Evolutionary conservation across 2,113 vertebrate genomes (phyloP).

Genomic region (Azemiops feae): DNA sequence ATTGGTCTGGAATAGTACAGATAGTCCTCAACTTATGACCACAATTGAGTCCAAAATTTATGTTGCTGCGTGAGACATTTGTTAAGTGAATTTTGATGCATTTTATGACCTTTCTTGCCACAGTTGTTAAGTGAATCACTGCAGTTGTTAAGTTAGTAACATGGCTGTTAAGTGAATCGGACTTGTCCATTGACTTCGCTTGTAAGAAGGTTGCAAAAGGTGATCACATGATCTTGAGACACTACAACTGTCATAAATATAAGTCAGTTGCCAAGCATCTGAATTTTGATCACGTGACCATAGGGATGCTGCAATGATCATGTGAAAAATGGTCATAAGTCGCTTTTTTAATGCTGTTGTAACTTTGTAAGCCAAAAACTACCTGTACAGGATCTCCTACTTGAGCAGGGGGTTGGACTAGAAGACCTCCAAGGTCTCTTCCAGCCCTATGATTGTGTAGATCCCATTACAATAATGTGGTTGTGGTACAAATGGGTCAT

Average conservation of each 20-base stretch:
- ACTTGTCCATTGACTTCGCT: background rate
- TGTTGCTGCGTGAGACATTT: background rate
- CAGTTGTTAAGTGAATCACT: background rate
- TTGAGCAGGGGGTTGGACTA: background rate
- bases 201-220: background rate
- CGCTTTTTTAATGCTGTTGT: background rate
- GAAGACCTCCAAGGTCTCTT: background rate
- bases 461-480: background rate
- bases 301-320: background rate
- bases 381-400: background rate
- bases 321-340: background rate
- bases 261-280: background rate
- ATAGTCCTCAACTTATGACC: background rate
- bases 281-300: background rate
- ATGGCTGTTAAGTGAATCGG: background rate
- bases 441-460: background rate
- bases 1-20: background rate
- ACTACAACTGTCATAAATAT: background rate
- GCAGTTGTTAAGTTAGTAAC: background rate
- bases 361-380: background rate
- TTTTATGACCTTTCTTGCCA: background rate
- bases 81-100: background rate
- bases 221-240: background rate
- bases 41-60: background rate
- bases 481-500: background rate